These are phyloP conservation scores for Otolemur crassicaudatus DNA, from an alignment of 2,797 vertebrate species.

Conservation along the genomic window DNA sequence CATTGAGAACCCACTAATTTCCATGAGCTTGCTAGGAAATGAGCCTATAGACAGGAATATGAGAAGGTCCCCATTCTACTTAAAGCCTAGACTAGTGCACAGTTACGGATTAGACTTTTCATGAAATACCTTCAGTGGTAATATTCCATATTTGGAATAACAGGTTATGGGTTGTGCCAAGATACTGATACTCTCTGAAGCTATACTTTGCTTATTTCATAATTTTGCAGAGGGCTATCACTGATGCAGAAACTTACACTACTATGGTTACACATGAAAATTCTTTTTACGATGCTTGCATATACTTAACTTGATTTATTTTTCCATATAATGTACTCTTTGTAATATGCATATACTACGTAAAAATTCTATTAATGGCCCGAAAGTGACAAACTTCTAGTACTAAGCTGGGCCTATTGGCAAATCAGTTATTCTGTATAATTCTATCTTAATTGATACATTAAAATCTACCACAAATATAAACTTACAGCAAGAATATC, in stretches of 20 bases:
- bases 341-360: background rate
- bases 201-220: background rate
- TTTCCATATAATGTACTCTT: conserved; percentile 6
- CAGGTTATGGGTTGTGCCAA: background rate
- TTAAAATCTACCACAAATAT: conserved; percentile 35
- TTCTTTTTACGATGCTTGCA: background rate
- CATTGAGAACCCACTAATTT: background rate
- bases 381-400: background rate
- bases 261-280: background rate
- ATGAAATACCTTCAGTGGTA: background rate
- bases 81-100: background rate
- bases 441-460: background rate
- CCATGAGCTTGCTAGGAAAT: background rate
- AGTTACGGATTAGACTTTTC: background rate
- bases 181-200: background rate
- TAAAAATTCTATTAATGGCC: conserved; percentile 34
- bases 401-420: background rate
- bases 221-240: background rate
- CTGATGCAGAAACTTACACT: background rate
- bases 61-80: background rate
- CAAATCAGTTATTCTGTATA: background rate
- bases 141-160: conserved; percentile 9
- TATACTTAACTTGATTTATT: conserved; percentile 33
- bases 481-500: background rate
- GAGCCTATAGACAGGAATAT: background rate